phyloP scores from a whole-genome alignment of 2,797 vertebrate genomes.

The Halcyon chelicuti region DNA sequence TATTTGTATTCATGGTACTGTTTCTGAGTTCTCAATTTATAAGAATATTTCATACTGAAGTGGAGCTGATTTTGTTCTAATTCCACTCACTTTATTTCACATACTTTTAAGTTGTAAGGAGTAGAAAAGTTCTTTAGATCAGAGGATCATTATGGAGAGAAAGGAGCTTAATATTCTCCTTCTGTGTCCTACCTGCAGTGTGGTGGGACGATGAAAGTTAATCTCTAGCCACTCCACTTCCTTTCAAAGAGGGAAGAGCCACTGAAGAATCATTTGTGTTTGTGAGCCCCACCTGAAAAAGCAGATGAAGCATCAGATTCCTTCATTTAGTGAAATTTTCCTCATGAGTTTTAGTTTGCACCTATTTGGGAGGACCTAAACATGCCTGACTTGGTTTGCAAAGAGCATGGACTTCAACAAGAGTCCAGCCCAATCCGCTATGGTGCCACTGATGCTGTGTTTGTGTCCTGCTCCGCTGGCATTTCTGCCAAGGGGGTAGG shows the following conservation, averaged over 20 bases:
- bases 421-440: neutral
- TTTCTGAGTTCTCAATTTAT: neutral
- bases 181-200: neutral
- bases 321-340: neutral
- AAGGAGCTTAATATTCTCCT: neutral
- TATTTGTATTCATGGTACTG: slow-evolving; percentile 8
- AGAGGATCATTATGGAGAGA: neutral
- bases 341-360: neutral
- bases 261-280: neutral
- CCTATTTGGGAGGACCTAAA: rapidly evolving
- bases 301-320: neutral
- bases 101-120: neutral
- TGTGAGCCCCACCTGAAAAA: neutral
- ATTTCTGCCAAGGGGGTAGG: rapidly evolving
- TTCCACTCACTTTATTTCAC: slow-evolving; percentile 7
- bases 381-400: neutral
- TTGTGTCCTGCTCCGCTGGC: no score
- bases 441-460: rapidly evolving
- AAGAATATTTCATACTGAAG: slow-evolving; percentile 18
- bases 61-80: slow-evolving; percentile 18
- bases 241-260: neutral
- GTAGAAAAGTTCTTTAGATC: neutral
- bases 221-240: neutral
- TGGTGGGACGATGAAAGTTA: neutral
- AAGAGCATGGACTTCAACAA: neutral